phyloP scores from a whole-genome alignment of 2,797 vertebrate species.

The Anniella stebbinsi region DNA sequence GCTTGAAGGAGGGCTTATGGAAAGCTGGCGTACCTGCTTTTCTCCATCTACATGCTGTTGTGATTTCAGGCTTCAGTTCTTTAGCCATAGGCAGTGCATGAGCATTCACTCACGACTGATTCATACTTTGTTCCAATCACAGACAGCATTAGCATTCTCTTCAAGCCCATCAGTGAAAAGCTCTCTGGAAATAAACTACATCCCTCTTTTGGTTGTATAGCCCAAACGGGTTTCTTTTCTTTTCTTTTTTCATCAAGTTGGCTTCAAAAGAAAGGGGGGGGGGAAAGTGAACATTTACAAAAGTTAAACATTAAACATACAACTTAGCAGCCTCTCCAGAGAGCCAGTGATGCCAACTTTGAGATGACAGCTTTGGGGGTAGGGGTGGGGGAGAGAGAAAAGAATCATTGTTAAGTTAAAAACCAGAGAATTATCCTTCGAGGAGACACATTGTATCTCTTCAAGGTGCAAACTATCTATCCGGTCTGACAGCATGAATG shows the following conservation, averaged over 20 bases:
- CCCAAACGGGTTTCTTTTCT: neutral
- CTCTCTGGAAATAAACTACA: constrained; percentile 10
- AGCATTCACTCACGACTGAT: neutral
- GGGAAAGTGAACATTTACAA: constrained; percentile 20
- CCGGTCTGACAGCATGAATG: constrained; percentile 19
- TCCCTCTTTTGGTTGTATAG: constrained; percentile 25
- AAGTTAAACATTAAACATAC: constrained; percentile 25
- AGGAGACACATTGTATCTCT: neutral
- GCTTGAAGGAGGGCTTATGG: too few species aligned
- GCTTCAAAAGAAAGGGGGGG: constrained; percentile 7
- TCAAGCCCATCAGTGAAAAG: constrained; percentile 12
- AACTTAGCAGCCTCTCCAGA: neutral
- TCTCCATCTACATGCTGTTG: neutral
- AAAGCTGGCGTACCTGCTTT: neutral
- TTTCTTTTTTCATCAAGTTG: neutral
- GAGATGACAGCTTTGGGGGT: neutral
- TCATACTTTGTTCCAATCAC: neutral
- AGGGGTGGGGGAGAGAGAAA: neutral
- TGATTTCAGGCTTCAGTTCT: neutral
- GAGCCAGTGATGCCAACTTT: neutral
- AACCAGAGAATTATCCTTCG: constrained; percentile 1
- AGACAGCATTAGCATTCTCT: constrained; percentile 9
- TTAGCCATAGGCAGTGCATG: neutral
- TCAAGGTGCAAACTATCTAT: constrained; percentile 13
- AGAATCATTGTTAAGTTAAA: constrained; percentile 21